These are phyloP conservation scores for Upupa epops DNA, from an alignment of 2,113 vertebrate species.

Conservation along the genomic window DNA sequence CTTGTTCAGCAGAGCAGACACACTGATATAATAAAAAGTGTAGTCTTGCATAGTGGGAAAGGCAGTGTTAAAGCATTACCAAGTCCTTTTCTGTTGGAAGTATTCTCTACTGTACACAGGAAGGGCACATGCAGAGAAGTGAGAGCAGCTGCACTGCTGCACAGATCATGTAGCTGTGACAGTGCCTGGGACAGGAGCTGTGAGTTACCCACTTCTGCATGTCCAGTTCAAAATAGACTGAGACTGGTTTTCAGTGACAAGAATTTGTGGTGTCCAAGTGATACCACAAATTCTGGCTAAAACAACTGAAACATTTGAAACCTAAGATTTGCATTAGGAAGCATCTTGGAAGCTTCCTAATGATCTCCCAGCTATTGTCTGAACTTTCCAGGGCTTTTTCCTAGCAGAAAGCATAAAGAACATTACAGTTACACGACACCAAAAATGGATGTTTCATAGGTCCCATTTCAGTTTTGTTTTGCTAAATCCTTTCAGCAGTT, in stretches of 20 bases:
- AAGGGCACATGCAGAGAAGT: neutral
- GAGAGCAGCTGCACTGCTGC: neutral
- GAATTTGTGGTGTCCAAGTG: neutral
- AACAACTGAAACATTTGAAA: fast-evolving
- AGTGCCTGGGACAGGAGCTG: neutral
- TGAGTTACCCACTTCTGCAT: neutral
- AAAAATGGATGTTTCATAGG: neutral
- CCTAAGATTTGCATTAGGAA: neutral
- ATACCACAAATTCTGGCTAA: neutral
- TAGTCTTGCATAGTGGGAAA: neutral
- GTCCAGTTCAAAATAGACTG: neutral
- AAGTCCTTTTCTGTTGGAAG: neutral
- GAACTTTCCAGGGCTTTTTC: neutral
- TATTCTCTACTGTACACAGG: neutral
- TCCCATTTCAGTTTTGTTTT: neutral
- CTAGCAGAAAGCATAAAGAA: neutral
- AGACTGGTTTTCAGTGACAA: neutral
- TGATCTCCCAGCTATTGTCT: neutral
- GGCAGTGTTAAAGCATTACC: neutral
- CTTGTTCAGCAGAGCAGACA: neutral
- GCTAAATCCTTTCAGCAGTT: neutral
- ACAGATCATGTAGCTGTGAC: fast-evolving
- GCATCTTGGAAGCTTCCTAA: neutral
- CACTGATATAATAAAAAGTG: neutral
- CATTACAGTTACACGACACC: neutral